Conservation (phyloP, 2,113 vertebrate genomes). For the Hydrochoerus hydrochaeris region DNA sequence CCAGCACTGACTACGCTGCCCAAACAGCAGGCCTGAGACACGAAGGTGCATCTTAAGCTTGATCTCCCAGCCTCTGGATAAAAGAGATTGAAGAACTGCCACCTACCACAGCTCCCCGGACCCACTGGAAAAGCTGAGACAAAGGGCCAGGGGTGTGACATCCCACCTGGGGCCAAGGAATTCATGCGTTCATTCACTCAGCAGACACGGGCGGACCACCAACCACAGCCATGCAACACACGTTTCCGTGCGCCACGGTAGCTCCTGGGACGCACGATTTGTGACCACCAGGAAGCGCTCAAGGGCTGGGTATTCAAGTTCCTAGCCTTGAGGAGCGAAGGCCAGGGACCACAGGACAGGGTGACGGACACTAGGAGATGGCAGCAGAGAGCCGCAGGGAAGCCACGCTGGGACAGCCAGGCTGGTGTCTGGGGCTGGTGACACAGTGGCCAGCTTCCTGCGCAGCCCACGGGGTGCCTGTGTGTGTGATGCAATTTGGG, state of each 20-base stretch:
- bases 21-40: background rate
- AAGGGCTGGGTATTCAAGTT: background rate
- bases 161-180: no score
- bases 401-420: no score
- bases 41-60: background rate
- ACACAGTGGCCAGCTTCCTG: fast-evolving
- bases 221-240: fast-evolving
- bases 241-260: background rate
- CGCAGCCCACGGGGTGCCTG: no score
- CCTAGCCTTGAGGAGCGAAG: background rate
- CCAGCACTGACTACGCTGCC: background rate
- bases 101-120: fast-evolving
- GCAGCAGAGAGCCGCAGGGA: background rate
- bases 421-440: fast-evolving
- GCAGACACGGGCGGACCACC: fast-evolving
- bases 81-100: background rate
- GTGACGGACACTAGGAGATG: background rate
- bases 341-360: background rate
- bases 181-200: no score
- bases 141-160: background rate
- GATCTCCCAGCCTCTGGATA: background rate
- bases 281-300: background rate
- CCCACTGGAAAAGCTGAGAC: background rate
- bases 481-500: fast-evolving
- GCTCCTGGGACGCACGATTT: background rate